A percentile compares a stretch with the other conserved stretches of the same genome.
These are phyloP conservation scores for Oligia latruncula DNA, from an alignment of 2,888 invertebrate species.

Conservation along the genomic window DNA sequence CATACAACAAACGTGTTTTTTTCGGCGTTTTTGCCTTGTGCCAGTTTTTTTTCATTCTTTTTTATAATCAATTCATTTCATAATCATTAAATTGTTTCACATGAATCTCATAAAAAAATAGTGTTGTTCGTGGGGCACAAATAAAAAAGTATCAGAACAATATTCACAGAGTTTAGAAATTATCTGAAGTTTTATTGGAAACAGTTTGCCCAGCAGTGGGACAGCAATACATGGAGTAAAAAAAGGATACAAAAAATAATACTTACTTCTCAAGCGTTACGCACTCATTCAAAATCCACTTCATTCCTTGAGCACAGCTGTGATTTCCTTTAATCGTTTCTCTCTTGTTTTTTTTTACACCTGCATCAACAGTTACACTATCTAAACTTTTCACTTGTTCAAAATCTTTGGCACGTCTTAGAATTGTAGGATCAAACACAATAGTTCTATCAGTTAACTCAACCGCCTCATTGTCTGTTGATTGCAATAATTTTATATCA, in stretches of 20 bases:
- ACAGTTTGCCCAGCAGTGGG: no score
- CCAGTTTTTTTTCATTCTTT: no score
- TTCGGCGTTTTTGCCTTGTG: no score
- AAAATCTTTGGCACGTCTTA: neutral
- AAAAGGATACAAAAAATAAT: neutral
- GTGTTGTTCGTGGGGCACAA: no score
- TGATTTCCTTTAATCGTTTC: neutral
- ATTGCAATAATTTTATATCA: conserved; percentile 16
- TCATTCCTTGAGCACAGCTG: neutral
- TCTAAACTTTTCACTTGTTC: neutral
- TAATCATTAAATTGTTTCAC: no score
- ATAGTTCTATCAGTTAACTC: no score
- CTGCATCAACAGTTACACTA: neutral
- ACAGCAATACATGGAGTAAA: neutral
- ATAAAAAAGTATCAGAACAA: neutral
- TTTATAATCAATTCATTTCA: no score
- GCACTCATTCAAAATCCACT: neutral
- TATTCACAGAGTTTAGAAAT: neutral
- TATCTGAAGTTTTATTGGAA: neutral
- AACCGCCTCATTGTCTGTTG: no score
- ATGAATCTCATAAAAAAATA: no score
- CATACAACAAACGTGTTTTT: no score
- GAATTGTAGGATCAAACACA: neutral
- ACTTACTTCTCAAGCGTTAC: conserved; percentile 2
- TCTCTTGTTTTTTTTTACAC: conserved; percentile 11